Conservation (phyloP, 2,113 vertebrate species). For the Scortum barcoo region DNA sequence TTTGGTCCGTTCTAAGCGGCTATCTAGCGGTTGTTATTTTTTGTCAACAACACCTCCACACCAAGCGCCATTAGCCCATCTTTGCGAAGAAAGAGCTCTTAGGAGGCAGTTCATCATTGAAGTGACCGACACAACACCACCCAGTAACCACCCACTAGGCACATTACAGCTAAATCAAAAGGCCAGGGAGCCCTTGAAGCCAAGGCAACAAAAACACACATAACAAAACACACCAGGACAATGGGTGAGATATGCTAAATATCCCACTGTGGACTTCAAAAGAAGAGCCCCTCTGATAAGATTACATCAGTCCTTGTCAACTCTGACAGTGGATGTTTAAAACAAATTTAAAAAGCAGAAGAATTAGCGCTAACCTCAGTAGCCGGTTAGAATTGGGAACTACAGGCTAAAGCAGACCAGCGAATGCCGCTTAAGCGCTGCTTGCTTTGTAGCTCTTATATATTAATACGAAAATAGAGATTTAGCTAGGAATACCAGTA, state of each 20-base stretch:
- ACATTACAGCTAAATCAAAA: constrained; percentile 75
- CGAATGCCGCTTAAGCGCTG: constrained; percentile 8
- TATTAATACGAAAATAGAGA: constrained; percentile 53
- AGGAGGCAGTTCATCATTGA: constrained; percentile 60
- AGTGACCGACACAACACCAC: constrained; percentile 64
- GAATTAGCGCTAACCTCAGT: constrained; percentile 22
- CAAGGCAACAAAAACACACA: constrained; percentile 69
- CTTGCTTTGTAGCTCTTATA: constrained; percentile 42
- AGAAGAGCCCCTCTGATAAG: constrained; percentile 61
- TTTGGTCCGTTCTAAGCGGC: not conserved
- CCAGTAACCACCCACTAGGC: constrained; percentile 57
- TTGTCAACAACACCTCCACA: not conserved
- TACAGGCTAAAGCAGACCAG: constrained; percentile 22
- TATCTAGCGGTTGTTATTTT: not conserved
- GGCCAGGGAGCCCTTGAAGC: constrained; percentile 62
- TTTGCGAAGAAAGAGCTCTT: constrained; percentile 32
- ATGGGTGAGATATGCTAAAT: constrained; percentile 75
- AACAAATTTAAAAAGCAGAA: constrained; percentile 45
- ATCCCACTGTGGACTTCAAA: constrained; percentile 62
- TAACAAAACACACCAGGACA: constrained; percentile 69
- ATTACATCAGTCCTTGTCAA: constrained; percentile 67
- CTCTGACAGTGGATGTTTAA: constrained; percentile 45
- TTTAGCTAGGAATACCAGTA: constrained; percentile 31
- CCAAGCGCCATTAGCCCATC: constrained; percentile 54
- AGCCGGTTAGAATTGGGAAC: not conserved